Evolutionary conservation across 2,888 invertebrate species (phyloP).

Genomic region (Plemyria rubiginata): DNA sequence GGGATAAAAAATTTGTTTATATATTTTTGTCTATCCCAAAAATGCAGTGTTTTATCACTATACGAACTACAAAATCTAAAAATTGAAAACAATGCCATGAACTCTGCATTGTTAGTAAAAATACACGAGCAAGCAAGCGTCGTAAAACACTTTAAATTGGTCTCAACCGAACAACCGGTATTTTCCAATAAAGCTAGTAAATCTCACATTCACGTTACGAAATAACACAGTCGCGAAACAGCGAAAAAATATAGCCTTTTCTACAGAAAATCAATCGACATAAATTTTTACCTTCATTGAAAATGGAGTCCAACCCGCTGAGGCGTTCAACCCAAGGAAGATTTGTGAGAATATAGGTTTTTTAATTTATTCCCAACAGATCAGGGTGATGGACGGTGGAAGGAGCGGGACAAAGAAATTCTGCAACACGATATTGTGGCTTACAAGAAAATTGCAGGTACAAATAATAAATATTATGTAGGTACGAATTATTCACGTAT

Average conservation of each 20-base stretch:
- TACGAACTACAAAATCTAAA: slow-evolving; percentile 4
- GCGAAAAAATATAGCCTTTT: slow-evolving; percentile 46
- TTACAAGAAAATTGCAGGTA: slow-evolving; percentile 71
- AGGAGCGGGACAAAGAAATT: slow-evolving; percentile 64
- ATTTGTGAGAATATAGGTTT: slow-evolving; percentile 44
- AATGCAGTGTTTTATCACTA: too few relatives aligned
- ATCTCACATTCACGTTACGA: slow-evolving; percentile 31
- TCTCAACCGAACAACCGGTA: slow-evolving; percentile 30
- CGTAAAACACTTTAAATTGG: slow-evolving; percentile 34
- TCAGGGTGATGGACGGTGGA: slow-evolving; percentile 74
- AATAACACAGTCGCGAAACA: slow-evolving; percentile 38
- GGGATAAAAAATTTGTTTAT: too few relatives aligned
- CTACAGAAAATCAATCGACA: slow-evolving; percentile 52
- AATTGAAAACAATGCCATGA: slow-evolving; percentile 8
- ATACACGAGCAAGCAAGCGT: slow-evolving; percentile 28
- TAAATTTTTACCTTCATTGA: slow-evolving; percentile 48
- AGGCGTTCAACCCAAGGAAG: slow-evolving; percentile 44
- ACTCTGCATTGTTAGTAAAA: slow-evolving; percentile 19
- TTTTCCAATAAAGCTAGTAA: slow-evolving; percentile 36
- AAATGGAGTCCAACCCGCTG: slow-evolving; percentile 49
- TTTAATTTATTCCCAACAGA: slow-evolving; percentile 63
- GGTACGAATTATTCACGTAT: too few relatives aligned
- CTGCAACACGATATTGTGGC: slow-evolving; percentile 64
- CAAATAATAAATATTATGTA: background rate
- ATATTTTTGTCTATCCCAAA: too few relatives aligned